Evolutionary conservation across 2,113 vertebrate genomes (phyloP).

Genomic region (Pseudonaja textilis): DNA sequence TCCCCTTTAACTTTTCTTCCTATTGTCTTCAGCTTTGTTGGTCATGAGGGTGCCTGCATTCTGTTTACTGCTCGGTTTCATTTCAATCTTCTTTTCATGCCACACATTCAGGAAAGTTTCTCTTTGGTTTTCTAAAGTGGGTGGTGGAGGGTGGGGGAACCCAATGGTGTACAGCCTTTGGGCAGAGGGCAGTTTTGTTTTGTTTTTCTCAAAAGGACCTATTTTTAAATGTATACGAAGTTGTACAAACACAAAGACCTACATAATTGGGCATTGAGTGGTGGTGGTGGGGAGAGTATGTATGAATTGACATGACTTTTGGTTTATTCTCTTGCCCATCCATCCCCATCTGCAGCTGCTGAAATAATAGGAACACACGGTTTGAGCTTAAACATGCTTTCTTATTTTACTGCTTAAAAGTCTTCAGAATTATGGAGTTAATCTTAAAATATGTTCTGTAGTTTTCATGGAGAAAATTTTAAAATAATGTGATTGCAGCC

Average conservation of each 20-base stretch:
- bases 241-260: conserved; percentile 14
- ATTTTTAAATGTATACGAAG: conserved; percentile 26
- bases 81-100: conserved; percentile 24
- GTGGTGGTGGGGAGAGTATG: not conserved
- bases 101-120: conserved; percentile 17
- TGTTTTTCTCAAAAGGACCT: not conserved
- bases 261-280: not conserved
- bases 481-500: not conserved
- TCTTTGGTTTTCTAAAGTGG: not conserved
- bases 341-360: not conserved
- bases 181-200: not conserved
- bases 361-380: not conserved
- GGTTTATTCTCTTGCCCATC: not conserved
- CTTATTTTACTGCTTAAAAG: not conserved
- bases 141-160: not conserved
- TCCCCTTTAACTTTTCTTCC: not conserved
- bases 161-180: not conserved
- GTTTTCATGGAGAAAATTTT: not conserved
- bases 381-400: not conserved
- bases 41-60: conserved; percentile 3
- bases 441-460: not conserved
- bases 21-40: conserved; percentile 14
- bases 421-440: not conserved
- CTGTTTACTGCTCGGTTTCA: conserved; percentile 4
- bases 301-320: not conserved